Conservation (phyloP, 1,140 invertebrate species). For the Trinorchestia longiramus region DNA sequence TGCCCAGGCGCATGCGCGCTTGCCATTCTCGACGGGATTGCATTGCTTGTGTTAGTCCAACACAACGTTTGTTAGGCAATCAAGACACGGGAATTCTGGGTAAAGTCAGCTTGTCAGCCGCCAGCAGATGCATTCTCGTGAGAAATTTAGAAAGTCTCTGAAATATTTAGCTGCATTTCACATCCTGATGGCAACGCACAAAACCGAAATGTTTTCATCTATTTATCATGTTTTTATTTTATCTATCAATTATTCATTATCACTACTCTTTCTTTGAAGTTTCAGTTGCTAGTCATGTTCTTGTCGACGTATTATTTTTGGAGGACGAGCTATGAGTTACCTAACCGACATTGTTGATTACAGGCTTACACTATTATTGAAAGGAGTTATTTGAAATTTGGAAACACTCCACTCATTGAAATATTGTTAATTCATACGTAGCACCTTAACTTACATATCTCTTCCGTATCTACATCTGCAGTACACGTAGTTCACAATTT, state of each 20-base stretch:
- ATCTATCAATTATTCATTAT: neutral
- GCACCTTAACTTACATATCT: neutral
- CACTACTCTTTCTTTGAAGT: neutral
- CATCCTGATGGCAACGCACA: neutral
- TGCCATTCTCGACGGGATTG: neutral
- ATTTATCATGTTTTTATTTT: neutral
- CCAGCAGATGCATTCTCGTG: neutral
- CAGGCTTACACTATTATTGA: no score
- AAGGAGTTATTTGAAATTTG: no score
- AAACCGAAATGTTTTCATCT: neutral
- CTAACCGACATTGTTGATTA: neutral
- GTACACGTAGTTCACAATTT: neutral
- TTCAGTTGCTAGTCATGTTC: neutral
- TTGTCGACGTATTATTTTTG: neutral
- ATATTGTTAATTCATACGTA: neutral
- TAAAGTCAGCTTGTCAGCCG: neutral
- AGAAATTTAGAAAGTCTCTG: neutral
- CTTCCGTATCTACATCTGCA: neutral
- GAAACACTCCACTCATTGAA: neutral
- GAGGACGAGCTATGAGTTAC: neutral
- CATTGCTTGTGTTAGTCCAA: slow-evolving; percentile 28
- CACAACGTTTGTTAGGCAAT: slow-evolving; percentile 21
- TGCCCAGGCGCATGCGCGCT: neutral
- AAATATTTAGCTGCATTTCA: neutral
- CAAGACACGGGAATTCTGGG: slow-evolving; percentile 5